These are phyloP conservation scores for Drosophila kanapiae DNA, from an alignment of 1,140 invertebrate genomes.

Conservation along the genomic window DNA sequence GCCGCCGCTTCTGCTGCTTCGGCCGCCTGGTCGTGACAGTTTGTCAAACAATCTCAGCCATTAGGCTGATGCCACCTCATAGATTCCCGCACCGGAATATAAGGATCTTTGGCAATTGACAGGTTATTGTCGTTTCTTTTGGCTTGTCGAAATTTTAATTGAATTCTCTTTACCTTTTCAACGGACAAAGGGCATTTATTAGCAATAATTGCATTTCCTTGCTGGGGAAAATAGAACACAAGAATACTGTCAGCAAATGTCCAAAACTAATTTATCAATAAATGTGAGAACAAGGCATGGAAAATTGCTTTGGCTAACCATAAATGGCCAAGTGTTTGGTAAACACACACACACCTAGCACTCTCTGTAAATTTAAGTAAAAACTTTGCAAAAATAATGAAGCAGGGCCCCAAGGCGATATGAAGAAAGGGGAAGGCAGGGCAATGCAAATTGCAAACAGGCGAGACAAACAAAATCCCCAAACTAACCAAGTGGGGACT, in stretches of 20 bases:
- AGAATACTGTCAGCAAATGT: slow-evolving; percentile 76
- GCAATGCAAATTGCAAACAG: slow-evolving; percentile 67
- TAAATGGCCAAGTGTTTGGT: slow-evolving; percentile 61
- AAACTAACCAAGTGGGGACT: slow-evolving; percentile 47
- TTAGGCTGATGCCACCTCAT: slow-evolving; percentile 47
- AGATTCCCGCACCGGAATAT: slow-evolving; percentile 9
- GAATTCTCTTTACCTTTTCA: slow-evolving; percentile 57
- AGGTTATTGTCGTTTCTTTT: slow-evolving; percentile 44
- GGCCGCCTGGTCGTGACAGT: slow-evolving; percentile 65
- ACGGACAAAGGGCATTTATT: slow-evolving; percentile 71
- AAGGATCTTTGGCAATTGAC: slow-evolving; percentile 56
- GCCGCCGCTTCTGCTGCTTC: slow-evolving; percentile 21
- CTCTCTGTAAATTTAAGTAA: slow-evolving; percentile 45
- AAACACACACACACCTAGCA: slow-evolving; percentile 19
- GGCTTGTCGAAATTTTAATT: slow-evolving; percentile 72
- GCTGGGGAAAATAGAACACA: slow-evolving; percentile 12
- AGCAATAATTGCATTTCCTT: slow-evolving; percentile 80
- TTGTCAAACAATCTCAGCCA: slow-evolving; percentile 68
- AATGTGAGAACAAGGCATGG: slow-evolving; percentile 41
- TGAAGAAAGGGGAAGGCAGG: background rate
- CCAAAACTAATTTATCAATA: slow-evolving; percentile 81
- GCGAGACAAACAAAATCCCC: slow-evolving; percentile 64
- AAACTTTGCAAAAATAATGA: slow-evolving; percentile 83
- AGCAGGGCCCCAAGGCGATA: slow-evolving; percentile 59
- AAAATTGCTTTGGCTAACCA: slow-evolving; percentile 55